phyloP scores from a whole-genome alignment of 2,888 invertebrate genomes.

The Dromius quadrimaculatus region DNA sequence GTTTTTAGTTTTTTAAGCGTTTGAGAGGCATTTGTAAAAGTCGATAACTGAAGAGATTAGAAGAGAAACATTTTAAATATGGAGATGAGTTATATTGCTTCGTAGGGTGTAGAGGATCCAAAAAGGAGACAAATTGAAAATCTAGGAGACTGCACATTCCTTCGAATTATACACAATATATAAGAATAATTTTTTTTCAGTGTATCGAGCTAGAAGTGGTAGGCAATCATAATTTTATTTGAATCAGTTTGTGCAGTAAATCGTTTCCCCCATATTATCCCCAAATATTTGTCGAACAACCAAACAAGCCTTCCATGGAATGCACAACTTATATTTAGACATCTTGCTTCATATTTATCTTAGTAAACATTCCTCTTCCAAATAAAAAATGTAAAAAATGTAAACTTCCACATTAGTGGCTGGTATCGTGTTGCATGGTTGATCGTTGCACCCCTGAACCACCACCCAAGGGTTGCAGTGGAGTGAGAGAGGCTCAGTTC shows the following conservation, averaged over 20 bases:
- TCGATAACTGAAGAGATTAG: constrained; percentile 41
- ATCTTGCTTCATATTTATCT: constrained; percentile 5
- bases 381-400: constrained; percentile 3
- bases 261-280: no score
- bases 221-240: no score
- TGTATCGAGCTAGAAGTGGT: no score
- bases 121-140: constrained; percentile 15
- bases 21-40: constrained; percentile 38
- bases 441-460: constrained; percentile 23
- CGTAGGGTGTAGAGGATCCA: constrained; percentile 9
- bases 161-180: no score
- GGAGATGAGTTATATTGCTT: constrained; percentile 24
- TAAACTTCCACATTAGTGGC: background rate
- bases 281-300: background rate
- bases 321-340: background rate
- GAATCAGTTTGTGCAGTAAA: no score
- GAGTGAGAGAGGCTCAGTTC: constrained; percentile 18
- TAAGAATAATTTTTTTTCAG: no score
- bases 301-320: background rate
- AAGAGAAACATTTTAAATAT: constrained; percentile 10
- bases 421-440: constrained; percentile 19
- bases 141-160: no score
- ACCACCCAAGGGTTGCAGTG: background rate
- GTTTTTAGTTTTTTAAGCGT: constrained; percentile 29
- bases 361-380: background rate